Evolutionary conservation across 2,888 invertebrate species (phyloP), one percentile per base, ranked within the genome.

Genomic region (Tetragnatha montana): DNA sequence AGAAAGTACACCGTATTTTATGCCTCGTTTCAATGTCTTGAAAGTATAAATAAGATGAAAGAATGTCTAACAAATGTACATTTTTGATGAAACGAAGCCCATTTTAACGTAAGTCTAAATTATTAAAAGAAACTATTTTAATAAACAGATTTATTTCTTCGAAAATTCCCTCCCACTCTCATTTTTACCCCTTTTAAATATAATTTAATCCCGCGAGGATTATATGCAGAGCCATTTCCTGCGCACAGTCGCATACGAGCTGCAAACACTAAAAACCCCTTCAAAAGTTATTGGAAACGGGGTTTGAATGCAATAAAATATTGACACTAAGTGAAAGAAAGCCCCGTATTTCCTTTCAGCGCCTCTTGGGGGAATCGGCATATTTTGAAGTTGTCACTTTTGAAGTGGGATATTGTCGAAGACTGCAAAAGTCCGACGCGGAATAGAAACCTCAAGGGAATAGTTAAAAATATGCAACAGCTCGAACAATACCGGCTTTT

Each of bases 271-370:
- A 12, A 12, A 60, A 4, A 10, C 60, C 14, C 17, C 60, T 17
- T 17, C 60, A 60, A 60, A 60, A 17, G 60, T 60, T 60, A 60
- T 60, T 60, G 60, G 60, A 60, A 60, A 60, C 60, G 60, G 12
- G 35, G 12, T 60, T 60, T 60, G 60, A 60, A 60, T 60, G 17
- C 12, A 60, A 60, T 60, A 17, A 60, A 60, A 60, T 60, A 60
- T 60, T 60, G 60, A 60, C 60, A 60, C 60, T 60, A 60, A 60
- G 60, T 60, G 60, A 60, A 60, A 60, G 60, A 60, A 60, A 60
- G 60, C 60, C n/a, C 14, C 10, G 60, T 17, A 10, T 60, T 60
- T 60, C 60, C 60, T 60, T 35, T 60, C 60, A 60, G 17, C 60
- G 60, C 14, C 60, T 8, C 60, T 10, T 60, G 7, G 2, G 35